These are phyloP conservation scores for Agrilus mali DNA, from an alignment of 2,888 invertebrate species.

Conservation along the genomic window DNA sequence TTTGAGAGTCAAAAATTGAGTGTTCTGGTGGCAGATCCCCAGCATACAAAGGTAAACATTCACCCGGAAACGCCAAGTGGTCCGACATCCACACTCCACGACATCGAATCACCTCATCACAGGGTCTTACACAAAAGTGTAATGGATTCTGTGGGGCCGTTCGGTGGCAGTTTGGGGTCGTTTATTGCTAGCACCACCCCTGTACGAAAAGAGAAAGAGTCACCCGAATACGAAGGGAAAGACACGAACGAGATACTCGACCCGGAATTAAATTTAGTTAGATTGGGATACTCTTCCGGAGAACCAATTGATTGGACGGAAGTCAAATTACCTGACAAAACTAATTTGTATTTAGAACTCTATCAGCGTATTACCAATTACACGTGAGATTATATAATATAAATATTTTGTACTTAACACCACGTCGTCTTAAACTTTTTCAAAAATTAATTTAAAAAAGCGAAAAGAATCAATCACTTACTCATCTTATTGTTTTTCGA, in stretches of 20 bases:
- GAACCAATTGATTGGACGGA: constrained; percentile 51
- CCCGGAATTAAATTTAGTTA: constrained; percentile 38
- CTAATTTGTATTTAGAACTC: constrained; percentile 52
- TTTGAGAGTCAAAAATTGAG: constrained; percentile 57
- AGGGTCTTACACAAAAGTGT: neutral
- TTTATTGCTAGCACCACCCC: constrained; percentile 19
- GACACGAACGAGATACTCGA: constrained; percentile 30
- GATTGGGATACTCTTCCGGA: constrained; percentile 43
- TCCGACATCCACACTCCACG: constrained; percentile 3
- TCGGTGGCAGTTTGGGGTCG: constrained; percentile 18
- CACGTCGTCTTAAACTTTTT: no score
- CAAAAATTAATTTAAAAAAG: no score
- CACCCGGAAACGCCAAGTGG: constrained; percentile 27
- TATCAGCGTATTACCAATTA: constrained; percentile 52
- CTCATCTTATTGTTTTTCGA: neutral
- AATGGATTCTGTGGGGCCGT: constrained; percentile 7
- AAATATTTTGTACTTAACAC: no score
- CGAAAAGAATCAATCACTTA: no score
- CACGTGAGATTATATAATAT: constrained; percentile 36
- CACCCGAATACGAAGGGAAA: constrained; percentile 28
- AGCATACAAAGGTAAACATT: constrained; percentile 50
- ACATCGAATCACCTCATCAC: constrained; percentile 7
- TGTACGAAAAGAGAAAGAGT: constrained; percentile 22
- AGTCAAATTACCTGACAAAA: constrained; percentile 51
- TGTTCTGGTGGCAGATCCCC: constrained; percentile 53